Evolutionary conservation across 2,113 vertebrate species (phyloP).

Genomic region (Actinemys pallida): DNA sequence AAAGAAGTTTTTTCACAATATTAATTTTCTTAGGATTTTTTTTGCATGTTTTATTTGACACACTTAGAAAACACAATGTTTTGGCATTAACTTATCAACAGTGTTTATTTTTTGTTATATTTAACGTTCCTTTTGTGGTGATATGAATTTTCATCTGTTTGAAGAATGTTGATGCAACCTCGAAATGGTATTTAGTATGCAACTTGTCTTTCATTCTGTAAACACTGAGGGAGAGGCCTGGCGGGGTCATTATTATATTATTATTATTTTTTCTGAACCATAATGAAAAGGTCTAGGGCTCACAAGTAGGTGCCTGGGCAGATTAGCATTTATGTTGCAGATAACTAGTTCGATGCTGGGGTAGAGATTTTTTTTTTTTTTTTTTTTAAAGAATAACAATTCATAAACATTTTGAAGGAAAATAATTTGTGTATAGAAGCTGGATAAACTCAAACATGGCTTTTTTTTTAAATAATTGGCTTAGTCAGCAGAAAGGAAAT

Average conservation of each 20-base stretch:
- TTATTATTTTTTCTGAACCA: neutral
- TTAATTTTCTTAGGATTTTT: constrained; percentile 60
- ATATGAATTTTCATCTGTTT: constrained; percentile 46
- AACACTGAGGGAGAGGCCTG: constrained; percentile 8
- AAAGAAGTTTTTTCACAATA: constrained; percentile 62
- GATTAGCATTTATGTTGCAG: neutral
- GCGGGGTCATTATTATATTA: neutral
- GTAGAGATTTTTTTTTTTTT: neutral
- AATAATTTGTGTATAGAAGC: neutral
- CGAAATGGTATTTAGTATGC: constrained; percentile 35
- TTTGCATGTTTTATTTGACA: constrained; percentile 1
- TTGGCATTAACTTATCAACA: constrained; percentile 46
- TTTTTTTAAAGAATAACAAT: neutral
- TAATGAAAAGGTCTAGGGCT: constrained; percentile 29
- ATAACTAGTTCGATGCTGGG: neutral
- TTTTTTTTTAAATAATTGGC: no score
- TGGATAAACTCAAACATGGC: neutral
- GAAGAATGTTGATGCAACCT: constrained; percentile 42
- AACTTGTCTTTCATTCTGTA: constrained; percentile 27
- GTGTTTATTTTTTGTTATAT: constrained; percentile 29
- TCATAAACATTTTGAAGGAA: neutral
- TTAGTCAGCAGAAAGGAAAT: neutral
- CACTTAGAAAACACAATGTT: constrained; percentile 5
- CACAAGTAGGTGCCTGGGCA: neutral
- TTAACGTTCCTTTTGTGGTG: constrained; percentile 36